Evolutionary conservation across 2,888 invertebrate genomes (phyloP).

Genomic region (Heterodera filipjevi): DNA sequence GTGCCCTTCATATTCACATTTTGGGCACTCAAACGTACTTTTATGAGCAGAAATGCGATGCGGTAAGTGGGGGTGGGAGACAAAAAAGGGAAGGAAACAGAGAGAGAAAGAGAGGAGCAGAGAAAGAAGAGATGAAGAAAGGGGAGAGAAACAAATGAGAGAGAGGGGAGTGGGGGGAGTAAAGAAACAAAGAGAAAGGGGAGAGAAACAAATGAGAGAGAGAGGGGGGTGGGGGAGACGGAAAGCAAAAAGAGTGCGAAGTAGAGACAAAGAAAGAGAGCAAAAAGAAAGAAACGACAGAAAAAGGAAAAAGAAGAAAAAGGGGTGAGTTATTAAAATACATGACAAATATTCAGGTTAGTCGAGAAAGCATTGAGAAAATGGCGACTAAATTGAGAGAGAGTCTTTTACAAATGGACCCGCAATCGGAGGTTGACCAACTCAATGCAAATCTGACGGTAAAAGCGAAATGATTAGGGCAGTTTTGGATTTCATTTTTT

Average conservation of each 20-base stretch:
- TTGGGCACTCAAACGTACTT: constrained; percentile 91
- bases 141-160: not conserved
- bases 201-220: not conserved
- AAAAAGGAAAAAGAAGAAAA: not conserved
- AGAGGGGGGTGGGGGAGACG: no score
- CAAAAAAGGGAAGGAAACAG: not conserved
- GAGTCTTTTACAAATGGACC: constrained; percentile 88
- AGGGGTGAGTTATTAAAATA: no score
- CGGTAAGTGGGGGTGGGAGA: constrained; percentile 66
- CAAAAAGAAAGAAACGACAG: constrained; percentile 28
- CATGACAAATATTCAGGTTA: constrained; percentile 71
- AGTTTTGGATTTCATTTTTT: no score
- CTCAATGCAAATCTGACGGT: constrained; percentile 87
- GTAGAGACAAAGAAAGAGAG: constrained; percentile 22
- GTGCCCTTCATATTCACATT: constrained; percentile 90
- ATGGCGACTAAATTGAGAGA: constrained; percentile 89
- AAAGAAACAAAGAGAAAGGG: not conserved
- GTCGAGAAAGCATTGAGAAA: constrained; percentile 73
- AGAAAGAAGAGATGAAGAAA: not conserved
- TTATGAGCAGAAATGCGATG: constrained; percentile 82
- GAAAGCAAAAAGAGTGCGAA: no score
- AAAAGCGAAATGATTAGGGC: not conserved
- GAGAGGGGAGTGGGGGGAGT: not conserved
- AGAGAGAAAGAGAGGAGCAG: not conserved
- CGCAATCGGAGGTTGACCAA: constrained; percentile 92